Evolutionary conservation across 2,888 invertebrate species (phyloP).

Genomic region (Heteropelma amictum): DNA sequence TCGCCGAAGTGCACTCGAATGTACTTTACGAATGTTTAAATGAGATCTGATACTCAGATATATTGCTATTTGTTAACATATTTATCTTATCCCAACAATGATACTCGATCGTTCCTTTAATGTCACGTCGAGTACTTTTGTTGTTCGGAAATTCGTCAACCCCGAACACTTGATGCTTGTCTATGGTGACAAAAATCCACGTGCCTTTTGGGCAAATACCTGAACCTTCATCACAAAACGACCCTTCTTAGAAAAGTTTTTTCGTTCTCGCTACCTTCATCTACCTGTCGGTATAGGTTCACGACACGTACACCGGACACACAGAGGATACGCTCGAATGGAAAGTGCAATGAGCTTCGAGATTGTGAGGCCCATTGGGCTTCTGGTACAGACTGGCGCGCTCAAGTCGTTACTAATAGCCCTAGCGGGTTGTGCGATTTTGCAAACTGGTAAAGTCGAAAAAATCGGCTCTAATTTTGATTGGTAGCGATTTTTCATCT

Average conservation of each 20-base stretch:
- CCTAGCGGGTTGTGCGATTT: no score
- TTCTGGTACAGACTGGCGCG: background rate
- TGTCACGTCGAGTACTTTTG: background rate
- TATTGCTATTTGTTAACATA: no score
- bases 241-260: conserved; percentile 13
- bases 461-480: no score
- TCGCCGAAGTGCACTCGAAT: no score
- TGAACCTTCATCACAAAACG: conserved; percentile 3
- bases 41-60: no score
- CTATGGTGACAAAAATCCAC: conserved; percentile 23
- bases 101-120: background rate
- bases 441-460: no score
- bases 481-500: no score
- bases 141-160: background rate
- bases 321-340: conserved; percentile 28
- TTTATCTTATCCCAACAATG: background rate
- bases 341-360: conserved; percentile 19
- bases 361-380: conserved; percentile 7
- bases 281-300: conserved; percentile 49
- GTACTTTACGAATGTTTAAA: no score
- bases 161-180: background rate
- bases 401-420: no score
- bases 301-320: background rate
- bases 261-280: conserved; percentile 7
- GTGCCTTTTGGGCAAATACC: conserved; percentile 9